phyloP scores from a whole-genome alignment of 2,113 vertebrate species.

The Rhinopomastus cyanomelas region DNA sequence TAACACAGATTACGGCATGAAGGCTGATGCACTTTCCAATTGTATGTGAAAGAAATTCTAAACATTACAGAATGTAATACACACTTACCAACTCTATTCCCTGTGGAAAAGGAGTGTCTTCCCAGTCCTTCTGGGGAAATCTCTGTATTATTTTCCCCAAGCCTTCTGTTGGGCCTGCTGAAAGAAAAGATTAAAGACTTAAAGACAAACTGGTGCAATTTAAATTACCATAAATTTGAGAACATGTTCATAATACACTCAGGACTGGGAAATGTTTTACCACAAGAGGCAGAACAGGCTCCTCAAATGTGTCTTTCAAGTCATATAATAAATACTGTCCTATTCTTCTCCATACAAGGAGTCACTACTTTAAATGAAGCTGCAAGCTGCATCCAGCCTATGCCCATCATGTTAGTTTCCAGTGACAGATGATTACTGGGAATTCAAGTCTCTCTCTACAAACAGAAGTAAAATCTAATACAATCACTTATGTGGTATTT shows the following conservation, averaged over 20 bases:
- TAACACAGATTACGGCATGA: neutral
- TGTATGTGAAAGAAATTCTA: neutral
- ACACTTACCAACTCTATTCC: constrained; percentile 96
- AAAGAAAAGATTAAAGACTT: constrained; percentile 28
- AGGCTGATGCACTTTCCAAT: neutral
- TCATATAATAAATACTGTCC: neutral
- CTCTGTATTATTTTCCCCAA: constrained; percentile 97
- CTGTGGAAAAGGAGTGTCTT: constrained; percentile 95
- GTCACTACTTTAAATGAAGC: neutral
- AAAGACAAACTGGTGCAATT: neutral
- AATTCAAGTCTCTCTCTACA: neutral
- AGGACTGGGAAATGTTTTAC: neutral
- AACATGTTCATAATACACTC: neutral
- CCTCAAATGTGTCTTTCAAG: neutral
- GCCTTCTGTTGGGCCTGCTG: constrained; percentile 87
- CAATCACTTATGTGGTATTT: neutral
- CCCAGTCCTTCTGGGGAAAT: constrained; percentile 96
- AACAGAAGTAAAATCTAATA: neutral
- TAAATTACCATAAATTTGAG: neutral
- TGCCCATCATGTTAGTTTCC: accelerated
- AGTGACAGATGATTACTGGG: neutral
- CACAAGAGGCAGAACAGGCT: neutral
- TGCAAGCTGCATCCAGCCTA: neutral
- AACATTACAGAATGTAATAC: neutral
- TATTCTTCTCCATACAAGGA: neutral